A percentile compares a stretch with the other conserved stretches of the same genome.
Evolutionary conservation across 2,888 invertebrate species (phyloP).

Genomic region (Cephus runcator): DNA sequence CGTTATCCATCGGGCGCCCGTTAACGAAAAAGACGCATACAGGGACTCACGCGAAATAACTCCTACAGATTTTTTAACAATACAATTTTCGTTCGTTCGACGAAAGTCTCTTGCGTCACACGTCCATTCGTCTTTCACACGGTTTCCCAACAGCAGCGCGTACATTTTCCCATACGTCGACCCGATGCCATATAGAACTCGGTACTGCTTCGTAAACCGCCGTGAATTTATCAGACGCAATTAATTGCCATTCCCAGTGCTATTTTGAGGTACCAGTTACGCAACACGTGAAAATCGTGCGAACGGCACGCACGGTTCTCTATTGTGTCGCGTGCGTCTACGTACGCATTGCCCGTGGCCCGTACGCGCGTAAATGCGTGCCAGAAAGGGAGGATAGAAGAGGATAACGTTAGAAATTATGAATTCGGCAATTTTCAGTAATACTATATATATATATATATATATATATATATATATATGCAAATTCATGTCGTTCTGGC

Average conservation of each 20-base stretch:
- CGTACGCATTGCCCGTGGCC: background rate
- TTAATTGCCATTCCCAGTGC: background rate
- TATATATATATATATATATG: too few relatives aligned
- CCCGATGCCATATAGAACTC: background rate
- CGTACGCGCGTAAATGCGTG: background rate
- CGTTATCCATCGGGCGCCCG: too few relatives aligned
- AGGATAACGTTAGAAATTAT: background rate
- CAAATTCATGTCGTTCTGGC: background rate
- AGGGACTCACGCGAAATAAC: too few relatives aligned
- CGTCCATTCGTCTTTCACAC: background rate
- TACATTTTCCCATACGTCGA: background rate
- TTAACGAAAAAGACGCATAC: too few relatives aligned
- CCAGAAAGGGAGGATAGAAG: background rate
- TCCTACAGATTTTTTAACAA: too few relatives aligned
- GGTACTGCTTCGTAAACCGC: background rate
- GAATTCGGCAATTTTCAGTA: background rate
- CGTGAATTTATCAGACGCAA: background rate
- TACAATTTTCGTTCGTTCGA: too few relatives aligned
- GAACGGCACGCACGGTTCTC: background rate
- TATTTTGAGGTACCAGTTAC: background rate
- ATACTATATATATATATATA: too few relatives aligned
- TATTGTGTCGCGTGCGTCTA: background rate
- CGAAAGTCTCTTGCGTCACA: too few relatives aligned
- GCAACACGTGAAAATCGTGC: background rate
- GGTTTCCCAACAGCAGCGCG: background rate